phyloP scores from a whole-genome alignment of 1,140 invertebrate genomes.

The Hypsibius dujardini region DNA sequence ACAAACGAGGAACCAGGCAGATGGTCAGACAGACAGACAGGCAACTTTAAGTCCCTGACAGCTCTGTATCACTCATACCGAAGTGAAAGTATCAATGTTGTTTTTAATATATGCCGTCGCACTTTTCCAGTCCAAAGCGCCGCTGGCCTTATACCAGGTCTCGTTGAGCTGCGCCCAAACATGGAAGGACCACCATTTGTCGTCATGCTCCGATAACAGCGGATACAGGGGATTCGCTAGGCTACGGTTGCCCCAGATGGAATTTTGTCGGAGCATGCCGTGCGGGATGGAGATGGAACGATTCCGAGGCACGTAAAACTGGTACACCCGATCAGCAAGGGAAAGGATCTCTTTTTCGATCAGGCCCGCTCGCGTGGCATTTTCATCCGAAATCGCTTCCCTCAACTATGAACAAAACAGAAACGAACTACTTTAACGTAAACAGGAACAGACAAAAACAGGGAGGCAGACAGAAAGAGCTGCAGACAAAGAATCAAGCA shows the following conservation, averaged over 20 bases:
- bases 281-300: not conserved
- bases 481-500: too few species aligned
- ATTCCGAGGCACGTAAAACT: conserved; percentile 13
- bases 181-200: not conserved
- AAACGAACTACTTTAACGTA: not conserved
- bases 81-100: conserved; percentile 73
- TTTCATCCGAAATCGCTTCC: not conserved
- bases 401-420: conserved; percentile 1
- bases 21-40: too few species aligned
- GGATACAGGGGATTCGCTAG: not conserved
- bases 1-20: too few species aligned
- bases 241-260: not conserved
- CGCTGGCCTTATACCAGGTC: conserved; percentile 4
- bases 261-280: not conserved
- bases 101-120: conserved; percentile 42
- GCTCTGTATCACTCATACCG: conserved; percentile 39
- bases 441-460: not conserved
- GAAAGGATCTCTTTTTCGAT: conserved; percentile 11
- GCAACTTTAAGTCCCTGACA: too few species aligned
- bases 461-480: too few species aligned
- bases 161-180: conserved; percentile 3
- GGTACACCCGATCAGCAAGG: conserved; percentile 1
- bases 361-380: not conserved
- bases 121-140: not conserved
- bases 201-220: not conserved